Evolutionary conservation across 2,113 vertebrate species (phyloP).

Genomic region (Ardeotis arabs): DNA sequence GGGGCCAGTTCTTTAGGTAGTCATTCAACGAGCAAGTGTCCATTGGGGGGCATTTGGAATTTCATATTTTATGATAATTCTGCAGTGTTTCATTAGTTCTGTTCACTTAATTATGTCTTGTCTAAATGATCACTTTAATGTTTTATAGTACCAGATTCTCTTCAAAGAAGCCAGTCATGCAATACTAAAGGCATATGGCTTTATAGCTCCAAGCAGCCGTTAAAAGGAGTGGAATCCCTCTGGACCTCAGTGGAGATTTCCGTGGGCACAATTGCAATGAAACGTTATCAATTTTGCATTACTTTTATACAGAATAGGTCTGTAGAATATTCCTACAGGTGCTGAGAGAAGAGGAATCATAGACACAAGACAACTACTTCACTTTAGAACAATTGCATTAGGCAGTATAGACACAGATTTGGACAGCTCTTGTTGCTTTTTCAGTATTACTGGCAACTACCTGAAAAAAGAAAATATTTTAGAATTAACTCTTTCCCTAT

Average conservation of each 20-base stretch:
- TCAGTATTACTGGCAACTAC: background rate
- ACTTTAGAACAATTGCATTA: background rate
- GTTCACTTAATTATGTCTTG: conserved; percentile 64
- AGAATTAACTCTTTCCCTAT: background rate
- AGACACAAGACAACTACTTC: background rate
- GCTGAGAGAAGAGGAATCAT: background rate
- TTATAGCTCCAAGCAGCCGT: background rate
- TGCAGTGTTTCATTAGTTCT: conserved; percentile 50
- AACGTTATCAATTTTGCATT: background rate
- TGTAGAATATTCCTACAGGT: conserved; percentile 9
- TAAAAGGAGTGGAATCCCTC: background rate
- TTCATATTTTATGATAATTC: conserved; percentile 34
- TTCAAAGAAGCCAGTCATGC: conserved; percentile 42
- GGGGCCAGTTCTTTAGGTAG: background rate
- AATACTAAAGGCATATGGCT: background rate
- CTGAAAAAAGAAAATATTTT: background rate
- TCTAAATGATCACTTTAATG: conserved; percentile 58
- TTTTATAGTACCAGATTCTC: conserved; percentile 34
- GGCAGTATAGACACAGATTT: background rate
- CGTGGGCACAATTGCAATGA: background rate
- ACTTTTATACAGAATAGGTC: background rate
- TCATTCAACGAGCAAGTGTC: background rate
- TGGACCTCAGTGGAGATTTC: background rate
- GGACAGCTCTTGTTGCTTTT: background rate
- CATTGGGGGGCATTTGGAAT: background rate